phyloP scores from a whole-genome alignment of 2,888 invertebrate species.

The Mantis religiosa region DNA sequence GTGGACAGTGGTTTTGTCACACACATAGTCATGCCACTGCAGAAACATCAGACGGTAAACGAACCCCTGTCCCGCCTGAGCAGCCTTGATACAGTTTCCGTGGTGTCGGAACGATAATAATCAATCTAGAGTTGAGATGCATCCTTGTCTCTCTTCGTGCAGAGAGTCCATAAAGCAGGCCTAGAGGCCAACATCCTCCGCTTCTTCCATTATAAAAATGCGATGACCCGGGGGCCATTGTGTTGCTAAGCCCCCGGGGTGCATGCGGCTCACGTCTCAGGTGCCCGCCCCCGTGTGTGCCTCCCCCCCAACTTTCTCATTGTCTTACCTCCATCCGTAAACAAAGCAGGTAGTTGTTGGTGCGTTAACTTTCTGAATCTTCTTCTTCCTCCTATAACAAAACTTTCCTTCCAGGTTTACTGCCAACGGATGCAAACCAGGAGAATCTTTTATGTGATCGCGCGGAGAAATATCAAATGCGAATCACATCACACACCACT shows the following conservation, averaged over 20 bases:
- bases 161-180: neutral
- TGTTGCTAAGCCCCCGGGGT: neutral
- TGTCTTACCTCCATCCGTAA: neutral
- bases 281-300: neutral
- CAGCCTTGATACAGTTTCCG: too few species aligned
- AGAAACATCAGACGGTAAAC: too few species aligned
- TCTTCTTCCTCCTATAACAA: neutral
- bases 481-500: neutral
- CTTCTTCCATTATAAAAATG: neutral
- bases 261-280: neutral
- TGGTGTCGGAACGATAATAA: too few species aligned
- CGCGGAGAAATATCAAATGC: neutral
- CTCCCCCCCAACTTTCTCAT: neutral
- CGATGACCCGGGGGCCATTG: neutral
- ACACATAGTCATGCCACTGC: too few species aligned
- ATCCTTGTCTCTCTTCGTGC: neutral
- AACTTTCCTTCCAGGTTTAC: neutral
- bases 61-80: too few species aligned
- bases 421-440: neutral
- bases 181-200: neutral
- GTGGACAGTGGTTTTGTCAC: too few species aligned
- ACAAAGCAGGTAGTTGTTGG: neutral
- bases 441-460: neutral
- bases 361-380: neutral
- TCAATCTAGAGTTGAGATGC: neutral